These are phyloP conservation scores for Epizoanthus stellaris DNA, from an alignment of 92 coral and sea anemone genomes.

Conservation along the genomic window DNA sequence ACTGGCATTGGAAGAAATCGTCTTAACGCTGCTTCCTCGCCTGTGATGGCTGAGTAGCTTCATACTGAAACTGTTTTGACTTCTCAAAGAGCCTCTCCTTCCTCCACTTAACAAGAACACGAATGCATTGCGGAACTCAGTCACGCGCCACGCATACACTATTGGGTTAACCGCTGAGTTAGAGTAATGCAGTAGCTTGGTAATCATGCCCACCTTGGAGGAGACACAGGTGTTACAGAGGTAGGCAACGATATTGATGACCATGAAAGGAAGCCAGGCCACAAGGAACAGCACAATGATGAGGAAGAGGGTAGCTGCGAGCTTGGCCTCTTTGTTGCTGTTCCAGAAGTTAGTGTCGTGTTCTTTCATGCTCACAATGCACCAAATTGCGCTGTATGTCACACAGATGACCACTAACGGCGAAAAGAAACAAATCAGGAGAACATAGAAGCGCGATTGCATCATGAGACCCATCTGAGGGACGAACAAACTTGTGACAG, in stretches of 20 bases:
- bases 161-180: constrained; percentile 72
- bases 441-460: constrained; percentile 55
- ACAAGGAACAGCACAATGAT: constrained; percentile 54
- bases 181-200: constrained; percentile 71
- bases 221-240: constrained; percentile 48
- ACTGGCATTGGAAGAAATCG: neutral
- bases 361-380: constrained; percentile 48
- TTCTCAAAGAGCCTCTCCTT: constrained; percentile 14
- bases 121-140: constrained; percentile 72
- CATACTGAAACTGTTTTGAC: constrained; percentile 36
- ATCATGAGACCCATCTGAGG: constrained; percentile 47
- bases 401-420: constrained; percentile 53
- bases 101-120: constrained; percentile 34
- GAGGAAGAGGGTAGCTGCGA: constrained; percentile 55
- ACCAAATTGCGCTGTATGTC: constrained; percentile 59
- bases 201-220: constrained; percentile 44
- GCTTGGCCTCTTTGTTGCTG: constrained; percentile 58
- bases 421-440: constrained; percentile 55
- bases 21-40: constrained; percentile 11
- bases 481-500: constrained; percentile 46
- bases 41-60: neutral
- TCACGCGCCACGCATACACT: constrained; percentile 60
- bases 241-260: constrained; percentile 57
- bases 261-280: constrained; percentile 78
- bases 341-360: constrained; percentile 69